Evolutionary conservation across 2,888 invertebrate genomes (phyloP).

Genomic region (Crioceris asparagi): DNA sequence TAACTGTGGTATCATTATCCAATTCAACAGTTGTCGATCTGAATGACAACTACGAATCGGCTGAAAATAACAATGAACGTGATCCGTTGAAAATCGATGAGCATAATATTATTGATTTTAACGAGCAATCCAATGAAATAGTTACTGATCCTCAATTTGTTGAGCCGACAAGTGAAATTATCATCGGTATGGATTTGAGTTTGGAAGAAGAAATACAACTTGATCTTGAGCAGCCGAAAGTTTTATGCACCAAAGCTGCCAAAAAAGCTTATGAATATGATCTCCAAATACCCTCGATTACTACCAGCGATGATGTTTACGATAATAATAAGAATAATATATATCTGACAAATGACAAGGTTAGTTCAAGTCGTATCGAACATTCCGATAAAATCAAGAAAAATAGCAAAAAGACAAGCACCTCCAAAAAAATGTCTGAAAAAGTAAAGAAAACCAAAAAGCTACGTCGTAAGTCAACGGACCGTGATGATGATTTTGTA

Average conservation of each 20-base stretch:
- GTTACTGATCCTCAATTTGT: conserved; percentile 11
- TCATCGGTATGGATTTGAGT: conserved; percentile 23
- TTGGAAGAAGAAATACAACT: conserved; percentile 22
- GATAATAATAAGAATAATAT: conserved; percentile 10
- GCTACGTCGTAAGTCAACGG: conserved; percentile 4
- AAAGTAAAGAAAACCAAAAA: conserved; percentile 6
- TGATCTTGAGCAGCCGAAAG: conserved; percentile 16
- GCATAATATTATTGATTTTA: conserved; percentile 3
- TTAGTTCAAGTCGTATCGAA: conserved; percentile 14
- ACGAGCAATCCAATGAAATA: conserved; percentile 6
- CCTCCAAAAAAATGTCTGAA: neutral
- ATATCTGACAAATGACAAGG: conserved; percentile 13
- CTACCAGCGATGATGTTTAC: conserved; percentile 20
- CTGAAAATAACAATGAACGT: conserved; percentile 8
- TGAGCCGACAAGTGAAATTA: conserved; percentile 19
- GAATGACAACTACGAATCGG: conserved; percentile 24
- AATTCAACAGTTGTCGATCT: conserved; percentile 24
- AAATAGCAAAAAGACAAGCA: conserved; percentile 6
- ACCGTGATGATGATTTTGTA: conserved; percentile 22
- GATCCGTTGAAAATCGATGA: conserved; percentile 11
- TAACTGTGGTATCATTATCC: conserved; percentile 26
- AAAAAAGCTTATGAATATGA: conserved; percentile 27
- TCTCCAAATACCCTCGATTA: conserved; percentile 21
- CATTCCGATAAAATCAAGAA: neutral
- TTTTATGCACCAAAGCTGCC: conserved; percentile 25